These are phyloP conservation scores for Centropus bengalensis DNA, from an alignment of 2,113 vertebrate species.

Conservation along the genomic window DNA sequence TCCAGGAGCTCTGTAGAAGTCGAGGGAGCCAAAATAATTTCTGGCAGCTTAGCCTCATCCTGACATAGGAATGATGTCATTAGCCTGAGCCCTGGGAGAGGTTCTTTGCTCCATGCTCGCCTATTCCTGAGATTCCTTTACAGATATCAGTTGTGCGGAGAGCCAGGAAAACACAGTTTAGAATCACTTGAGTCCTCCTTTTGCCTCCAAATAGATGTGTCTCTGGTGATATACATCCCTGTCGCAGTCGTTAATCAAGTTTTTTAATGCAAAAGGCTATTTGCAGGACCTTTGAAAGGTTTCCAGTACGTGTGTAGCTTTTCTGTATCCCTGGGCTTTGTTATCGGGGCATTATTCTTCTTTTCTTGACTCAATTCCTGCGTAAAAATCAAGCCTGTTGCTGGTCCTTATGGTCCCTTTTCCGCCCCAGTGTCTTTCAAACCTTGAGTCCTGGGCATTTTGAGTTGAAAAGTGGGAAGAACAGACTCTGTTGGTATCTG, in stretches of 20 bases:
- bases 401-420: neutral
- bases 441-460: neutral
- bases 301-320: neutral
- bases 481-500: neutral
- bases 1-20: neutral
- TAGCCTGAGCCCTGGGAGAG: neutral
- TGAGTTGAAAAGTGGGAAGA: neutral
- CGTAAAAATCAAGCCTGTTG: neutral
- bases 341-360: neutral
- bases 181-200: neutral
- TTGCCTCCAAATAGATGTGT: neutral
- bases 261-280: neutral
- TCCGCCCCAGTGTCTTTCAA: neutral
- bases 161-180: neutral
- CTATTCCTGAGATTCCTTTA: neutral
- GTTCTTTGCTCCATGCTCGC: neutral
- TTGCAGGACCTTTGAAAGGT: neutral
- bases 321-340: neutral
- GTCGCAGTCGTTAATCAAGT: neutral
- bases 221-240: neutral
- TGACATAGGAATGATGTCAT: constrained; percentile 6
- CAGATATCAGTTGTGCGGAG: neutral
- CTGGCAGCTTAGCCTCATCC: neutral
- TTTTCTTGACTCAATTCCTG: neutral
- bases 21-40: neutral